Percentiles rank a stretch among this genome's conserved stretches.
phyloP scores from a whole-genome alignment of 2,797 vertebrate species.

The Scarus forsteni region DNA sequence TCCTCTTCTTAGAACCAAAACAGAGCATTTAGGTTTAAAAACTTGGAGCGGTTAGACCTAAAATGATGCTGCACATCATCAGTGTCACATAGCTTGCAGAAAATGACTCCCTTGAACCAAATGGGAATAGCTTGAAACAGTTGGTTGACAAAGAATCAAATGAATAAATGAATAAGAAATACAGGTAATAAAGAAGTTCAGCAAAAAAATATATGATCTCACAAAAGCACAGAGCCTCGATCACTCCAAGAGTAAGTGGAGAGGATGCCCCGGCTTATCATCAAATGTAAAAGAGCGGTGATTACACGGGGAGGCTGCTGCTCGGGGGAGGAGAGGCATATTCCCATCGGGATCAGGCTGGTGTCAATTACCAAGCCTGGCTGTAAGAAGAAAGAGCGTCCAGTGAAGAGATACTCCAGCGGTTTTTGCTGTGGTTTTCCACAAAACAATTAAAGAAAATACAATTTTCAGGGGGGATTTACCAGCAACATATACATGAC shows the following conservation, averaged over 20 bases:
- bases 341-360: conserved; percentile 34
- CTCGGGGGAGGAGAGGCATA: conserved; percentile 1
- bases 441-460: not conserved
- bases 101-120: conserved; percentile 45
- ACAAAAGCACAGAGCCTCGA: conserved; percentile 1
- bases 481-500: too few species aligned
- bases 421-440: conserved; percentile 14
- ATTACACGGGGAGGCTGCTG: conserved; percentile 6
- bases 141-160: conserved; percentile 41
- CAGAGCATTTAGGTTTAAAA: not conserved
- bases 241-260: not conserved
- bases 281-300: conserved; percentile 6
- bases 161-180: conserved; percentile 28
- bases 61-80: conserved; percentile 60
- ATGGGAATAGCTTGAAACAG: conserved; percentile 40
- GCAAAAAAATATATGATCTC: conserved; percentile 13
- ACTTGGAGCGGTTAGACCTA: not conserved
- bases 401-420: conserved; percentile 1
- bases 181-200: conserved; percentile 28
- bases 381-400: conserved; percentile 1
- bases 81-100: conserved; percentile 44
- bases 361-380: conserved; percentile 41
- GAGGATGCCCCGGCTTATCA: conserved; percentile 2
- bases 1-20: conserved; percentile 1
- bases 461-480: not conserved